Conservation (phyloP, 2,888 invertebrate genomes). For the Rhopalosiphum nymphaeae region DNA sequence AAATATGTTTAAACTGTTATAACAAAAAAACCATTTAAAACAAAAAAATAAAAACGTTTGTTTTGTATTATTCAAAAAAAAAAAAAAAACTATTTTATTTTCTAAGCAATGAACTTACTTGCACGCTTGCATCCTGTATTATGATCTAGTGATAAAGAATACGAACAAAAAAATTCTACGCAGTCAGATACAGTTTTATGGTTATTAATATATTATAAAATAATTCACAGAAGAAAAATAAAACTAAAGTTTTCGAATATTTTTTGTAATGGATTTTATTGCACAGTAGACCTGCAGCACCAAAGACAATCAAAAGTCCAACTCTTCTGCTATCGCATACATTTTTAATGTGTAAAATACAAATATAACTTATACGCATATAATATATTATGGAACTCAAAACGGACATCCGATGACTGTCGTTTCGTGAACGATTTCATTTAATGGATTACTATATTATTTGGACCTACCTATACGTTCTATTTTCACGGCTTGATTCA, state of each 20-base stretch:
- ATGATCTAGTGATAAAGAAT: not conserved
- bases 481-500: not conserved
- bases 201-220: not conserved
- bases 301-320: not conserved
- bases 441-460: not conserved
- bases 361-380: not conserved
- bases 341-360: constrained; percentile 6
- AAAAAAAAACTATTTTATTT: no score
- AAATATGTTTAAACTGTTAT: no score
- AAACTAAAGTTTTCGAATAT: not conserved
- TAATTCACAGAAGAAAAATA: not conserved
- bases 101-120: no score
- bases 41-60: no score
- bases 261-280: not conserved
- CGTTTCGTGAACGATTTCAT: not conserved
- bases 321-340: not conserved
- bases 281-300: not conserved
- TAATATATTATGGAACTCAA: not conserved
- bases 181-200: not conserved
- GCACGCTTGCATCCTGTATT: not conserved
- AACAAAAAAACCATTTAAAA: no score
- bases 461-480: not conserved
- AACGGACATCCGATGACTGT: not conserved
- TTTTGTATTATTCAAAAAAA: no score
- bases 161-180: not conserved